Conservation (phyloP, 2,113 vertebrate genomes). For the Opisthocomus hoazin region DNA sequence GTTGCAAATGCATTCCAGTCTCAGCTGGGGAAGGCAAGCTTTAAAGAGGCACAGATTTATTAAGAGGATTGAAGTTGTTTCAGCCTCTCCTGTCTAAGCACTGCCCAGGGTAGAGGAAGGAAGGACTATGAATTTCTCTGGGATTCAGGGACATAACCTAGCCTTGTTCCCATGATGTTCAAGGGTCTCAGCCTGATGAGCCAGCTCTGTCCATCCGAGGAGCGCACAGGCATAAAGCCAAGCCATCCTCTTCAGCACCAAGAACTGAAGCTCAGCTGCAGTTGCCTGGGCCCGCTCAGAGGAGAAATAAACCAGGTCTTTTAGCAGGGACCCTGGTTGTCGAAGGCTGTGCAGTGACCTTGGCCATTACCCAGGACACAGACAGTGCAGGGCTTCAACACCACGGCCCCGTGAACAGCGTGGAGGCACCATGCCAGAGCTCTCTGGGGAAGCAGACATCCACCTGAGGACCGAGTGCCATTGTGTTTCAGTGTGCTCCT, state of each 20-base stretch:
- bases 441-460: background rate
- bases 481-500: background rate
- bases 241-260: background rate
- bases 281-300: background rate
- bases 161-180: background rate
- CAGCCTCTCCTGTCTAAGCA: background rate
- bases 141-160: background rate
- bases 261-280: background rate
- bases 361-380: background rate
- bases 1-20: background rate
- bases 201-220: fast-evolving
- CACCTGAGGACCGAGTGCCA: background rate
- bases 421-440: background rate
- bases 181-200: background rate
- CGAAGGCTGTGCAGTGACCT: background rate
- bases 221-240: background rate
- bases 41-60: background rate
- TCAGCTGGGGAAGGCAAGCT: background rate
- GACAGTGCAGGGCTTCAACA: background rate
- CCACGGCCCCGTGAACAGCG: background rate
- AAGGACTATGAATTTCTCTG: background rate
- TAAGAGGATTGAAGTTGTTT: background rate
- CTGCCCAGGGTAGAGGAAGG: background rate
- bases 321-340: background rate
- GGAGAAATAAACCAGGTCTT: background rate